These are phyloP conservation scores for Altica lythri DNA, from an alignment of 2,888 invertebrate species.

Conservation along the genomic window DNA sequence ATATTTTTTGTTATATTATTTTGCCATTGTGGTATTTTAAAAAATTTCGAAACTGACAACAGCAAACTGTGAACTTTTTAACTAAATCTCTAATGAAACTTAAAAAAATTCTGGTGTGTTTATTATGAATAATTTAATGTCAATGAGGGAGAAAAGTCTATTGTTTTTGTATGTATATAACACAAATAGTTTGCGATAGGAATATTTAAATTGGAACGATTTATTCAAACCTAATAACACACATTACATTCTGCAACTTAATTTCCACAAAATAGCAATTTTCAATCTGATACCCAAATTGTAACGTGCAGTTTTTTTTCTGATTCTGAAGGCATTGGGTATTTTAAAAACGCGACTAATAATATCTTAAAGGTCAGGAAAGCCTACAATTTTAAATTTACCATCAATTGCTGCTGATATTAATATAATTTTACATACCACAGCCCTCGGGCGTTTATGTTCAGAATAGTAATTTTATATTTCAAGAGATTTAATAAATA, in stretches of 20 bases:
- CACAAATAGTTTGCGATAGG: not conserved
- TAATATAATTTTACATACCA: conserved; percentile 56
- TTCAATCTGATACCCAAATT: conserved; percentile 58
- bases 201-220: conserved; percentile 52
- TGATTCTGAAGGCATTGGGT: conserved; percentile 40
- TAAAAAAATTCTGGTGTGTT: no score
- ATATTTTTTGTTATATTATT: no score
- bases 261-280: conserved; percentile 58
- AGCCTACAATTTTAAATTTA: conserved; percentile 57
- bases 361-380: conserved; percentile 48
- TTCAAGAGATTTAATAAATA: conserved; percentile 44
- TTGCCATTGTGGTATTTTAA: no score
- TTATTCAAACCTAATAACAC: conserved; percentile 51
- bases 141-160: no score
- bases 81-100: no score
- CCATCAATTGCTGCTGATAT: conserved; percentile 54
- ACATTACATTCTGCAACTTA: conserved; percentile 55
- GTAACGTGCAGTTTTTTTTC: conserved; percentile 51
- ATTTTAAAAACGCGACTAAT: conserved; percentile 52
- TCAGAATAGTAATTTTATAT: conserved; percentile 46
- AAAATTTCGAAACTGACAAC: no score
- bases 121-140: no score
- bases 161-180: not conserved
- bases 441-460: conserved; percentile 46
- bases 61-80: no score